Conservation (phyloP, 2,888 invertebrate genomes). For the Glaucopsyche alexis region DNA sequence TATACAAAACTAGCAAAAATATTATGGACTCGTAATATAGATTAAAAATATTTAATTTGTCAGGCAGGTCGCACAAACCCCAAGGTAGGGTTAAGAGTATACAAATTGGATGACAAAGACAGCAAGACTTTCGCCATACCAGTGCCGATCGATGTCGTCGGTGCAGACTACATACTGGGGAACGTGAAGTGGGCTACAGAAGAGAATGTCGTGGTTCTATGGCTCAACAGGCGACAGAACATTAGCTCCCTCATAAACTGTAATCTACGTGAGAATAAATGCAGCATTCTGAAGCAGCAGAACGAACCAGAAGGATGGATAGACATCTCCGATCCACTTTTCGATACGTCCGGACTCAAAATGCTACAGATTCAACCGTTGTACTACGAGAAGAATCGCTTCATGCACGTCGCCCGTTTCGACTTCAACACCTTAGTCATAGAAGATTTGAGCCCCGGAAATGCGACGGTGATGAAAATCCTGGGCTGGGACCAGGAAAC, state of each 20-base stretch:
- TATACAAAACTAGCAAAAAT: not conserved
- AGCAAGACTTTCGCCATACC: conserved; percentile 63
- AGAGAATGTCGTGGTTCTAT: conserved; percentile 84
- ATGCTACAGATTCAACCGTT: conserved; percentile 68
- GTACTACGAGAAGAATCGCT: conserved; percentile 62
- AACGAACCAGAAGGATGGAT: conserved; percentile 86
- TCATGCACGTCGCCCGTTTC: conserved; percentile 63
- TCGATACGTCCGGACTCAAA: conserved; percentile 64
- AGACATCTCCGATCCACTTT: conserved; percentile 78
- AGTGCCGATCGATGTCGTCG: conserved; percentile 77
- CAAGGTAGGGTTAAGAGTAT: conserved; percentile 82
- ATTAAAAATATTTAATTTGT: conserved; percentile 45
- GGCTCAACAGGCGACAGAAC: conserved; percentile 93
- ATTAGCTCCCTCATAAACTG: conserved; percentile 82
- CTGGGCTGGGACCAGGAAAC: conserved; percentile 81
- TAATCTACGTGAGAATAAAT: conserved; percentile 61
- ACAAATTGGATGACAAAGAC: conserved; percentile 62
- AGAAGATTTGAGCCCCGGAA: conserved; percentile 77
- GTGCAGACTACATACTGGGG: conserved; percentile 83
- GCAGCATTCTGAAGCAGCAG: conserved; percentile 63
- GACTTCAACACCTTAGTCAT: conserved; percentile 54
- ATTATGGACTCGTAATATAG: not conserved
- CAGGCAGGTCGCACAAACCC: conserved; percentile 88
- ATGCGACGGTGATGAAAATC: conserved; percentile 80
- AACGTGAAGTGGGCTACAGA: conserved; percentile 87